Base-by-base conservation (phyloP, 2,888 invertebrate genomes). In the Rhagophthalmus giganteus region DNA sequence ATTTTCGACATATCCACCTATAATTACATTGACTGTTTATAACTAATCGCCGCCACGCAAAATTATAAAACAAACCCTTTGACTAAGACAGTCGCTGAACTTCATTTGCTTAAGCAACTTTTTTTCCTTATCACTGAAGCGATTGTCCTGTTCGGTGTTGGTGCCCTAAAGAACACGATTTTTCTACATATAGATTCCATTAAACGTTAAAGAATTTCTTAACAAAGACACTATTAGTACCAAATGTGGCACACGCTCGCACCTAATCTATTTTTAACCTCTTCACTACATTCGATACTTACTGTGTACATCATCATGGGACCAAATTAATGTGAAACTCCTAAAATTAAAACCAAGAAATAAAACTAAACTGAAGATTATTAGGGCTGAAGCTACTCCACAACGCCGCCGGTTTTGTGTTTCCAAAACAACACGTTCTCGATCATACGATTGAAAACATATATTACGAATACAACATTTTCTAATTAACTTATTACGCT, bases 121-220 rank as follows among this genome's bases (percentile, higher is more conserved):
- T 78, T 99, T 98, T 78, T 98, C 97, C 78, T 99, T 99, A 77
- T 99, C 98, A 72, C 96, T 92, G 79, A 99, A 99, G 70, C 99
- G 88, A 70, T 94, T 97, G 77, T 99, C 99, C 78, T 99, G 99
- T 76, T 98, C 97, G 53, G 97, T 91, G 69, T 90, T 96, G 20
- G 98, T 99, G 59, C 99, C 99, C 97, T 98, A 69, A 34, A 68
- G 64, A n/a, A n/a, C n/a, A n/a, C n/a, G n/a, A n/a, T n/a, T n/a
- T n/a, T n/a, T n/a, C n/a, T n/a, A n/a, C n/a, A n/a, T n/a, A n/a
- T n/a, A n/a, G n/a, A n/a, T n/a, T n/a, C n/a, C n/a, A n/a, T n/a
- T n/a, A n/a, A n/a, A n/a, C n/a, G n/a, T n/a, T n/a, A n/a, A n/a
- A n/a, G n/a, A n/a, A n/a, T n/a, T n/a, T n/a, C n/a, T n/a, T n/a